Conservation (phyloP, 2,797 vertebrate species). For the Corythornis leucogaster region DNA sequence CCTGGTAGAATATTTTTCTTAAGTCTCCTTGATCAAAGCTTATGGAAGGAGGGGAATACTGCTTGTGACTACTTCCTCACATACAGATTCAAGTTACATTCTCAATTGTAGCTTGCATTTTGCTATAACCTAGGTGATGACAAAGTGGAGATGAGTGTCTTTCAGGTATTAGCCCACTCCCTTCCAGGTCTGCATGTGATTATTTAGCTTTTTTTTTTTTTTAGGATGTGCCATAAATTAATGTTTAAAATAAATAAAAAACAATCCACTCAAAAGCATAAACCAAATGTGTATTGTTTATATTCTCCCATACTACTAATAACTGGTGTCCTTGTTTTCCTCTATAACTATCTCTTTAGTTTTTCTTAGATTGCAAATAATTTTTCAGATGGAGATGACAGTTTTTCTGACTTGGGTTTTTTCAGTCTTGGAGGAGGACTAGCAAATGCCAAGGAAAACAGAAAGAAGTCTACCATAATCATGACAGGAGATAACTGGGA, state of each 20-base stretch:
- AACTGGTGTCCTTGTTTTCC: background rate
- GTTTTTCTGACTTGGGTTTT: background rate
- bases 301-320: background rate
- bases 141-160: background rate
- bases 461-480: background rate
- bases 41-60: background rate
- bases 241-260: background rate
- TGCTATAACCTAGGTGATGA: background rate
- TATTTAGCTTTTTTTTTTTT: background rate
- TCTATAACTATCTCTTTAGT: background rate
- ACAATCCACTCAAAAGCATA: background rate
- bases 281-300: background rate
- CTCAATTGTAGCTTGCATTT: background rate
- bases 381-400: background rate
- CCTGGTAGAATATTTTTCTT: background rate
- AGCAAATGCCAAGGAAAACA: background rate
- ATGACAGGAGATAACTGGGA: background rate
- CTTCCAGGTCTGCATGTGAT: background rate
- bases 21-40: slow-evolving; percentile 40
- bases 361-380: background rate
- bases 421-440: background rate
- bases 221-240: background rate
- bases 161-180: background rate
- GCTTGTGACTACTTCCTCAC: background rate
- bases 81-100: background rate